These are phyloP conservation scores for Lacanobia oleracea DNA, from an alignment of 2,888 invertebrate genomes.

Conservation along the genomic window DNA sequence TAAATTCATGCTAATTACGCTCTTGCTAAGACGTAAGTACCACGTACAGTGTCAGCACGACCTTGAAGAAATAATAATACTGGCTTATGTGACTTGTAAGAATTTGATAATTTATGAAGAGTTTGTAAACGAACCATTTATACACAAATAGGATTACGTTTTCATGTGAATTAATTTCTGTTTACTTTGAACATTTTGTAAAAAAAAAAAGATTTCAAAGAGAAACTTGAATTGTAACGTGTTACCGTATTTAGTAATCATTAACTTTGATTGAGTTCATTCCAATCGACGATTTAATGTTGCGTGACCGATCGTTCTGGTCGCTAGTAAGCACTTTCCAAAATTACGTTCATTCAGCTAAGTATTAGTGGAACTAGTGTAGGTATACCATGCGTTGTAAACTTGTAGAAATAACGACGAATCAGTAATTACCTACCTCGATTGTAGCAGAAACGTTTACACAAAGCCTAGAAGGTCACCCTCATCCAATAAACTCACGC, in stretches of 20 bases:
- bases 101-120: constrained; percentile 59
- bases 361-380: neutral
- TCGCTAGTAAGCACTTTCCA: constrained; percentile 78
- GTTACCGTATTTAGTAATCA: constrained; percentile 65
- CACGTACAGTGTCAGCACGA: constrained; percentile 69
- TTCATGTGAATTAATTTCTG: constrained; percentile 6
- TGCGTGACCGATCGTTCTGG: constrained; percentile 77
- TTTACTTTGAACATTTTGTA: constrained; percentile 1
- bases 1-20: constrained; percentile 80
- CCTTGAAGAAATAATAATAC: constrained; percentile 73
- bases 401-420: neutral
- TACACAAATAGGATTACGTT: neutral
- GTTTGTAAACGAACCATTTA: constrained; percentile 34
- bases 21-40: constrained; percentile 62
- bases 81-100: constrained; percentile 49
- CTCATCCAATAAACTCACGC: constrained; percentile 17
- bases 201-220: constrained; percentile 28
- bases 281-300: constrained; percentile 75
- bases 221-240: constrained; percentile 53
- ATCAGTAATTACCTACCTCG: neutral
- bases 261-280: constrained; percentile 73
- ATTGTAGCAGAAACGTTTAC: neutral
- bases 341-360: constrained; percentile 74
- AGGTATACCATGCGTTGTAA: neutral
- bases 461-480: constrained; percentile 7